Percentiles rank a stretch among this genome's conserved stretches.
Evolutionary conservation across 1,140 invertebrate species (phyloP).

Genomic region (Anoplolepis gracilipes): DNA sequence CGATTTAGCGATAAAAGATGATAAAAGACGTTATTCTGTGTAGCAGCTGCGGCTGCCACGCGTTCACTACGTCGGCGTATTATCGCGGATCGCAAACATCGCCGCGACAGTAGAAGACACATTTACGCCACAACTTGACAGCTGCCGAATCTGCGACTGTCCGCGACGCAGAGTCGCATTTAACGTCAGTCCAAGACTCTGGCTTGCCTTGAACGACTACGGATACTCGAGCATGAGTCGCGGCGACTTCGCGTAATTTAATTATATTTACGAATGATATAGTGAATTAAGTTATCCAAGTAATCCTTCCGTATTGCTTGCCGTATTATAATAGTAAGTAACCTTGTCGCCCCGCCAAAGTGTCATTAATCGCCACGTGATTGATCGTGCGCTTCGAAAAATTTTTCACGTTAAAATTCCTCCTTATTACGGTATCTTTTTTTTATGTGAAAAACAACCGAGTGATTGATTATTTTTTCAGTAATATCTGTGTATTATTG

Average conservation of each 20-base stretch:
- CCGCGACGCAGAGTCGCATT: too few species aligned
- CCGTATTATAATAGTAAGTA: slow-evolving; percentile 17
- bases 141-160: too few species aligned
- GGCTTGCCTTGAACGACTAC: too few species aligned
- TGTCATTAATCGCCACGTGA: background rate
- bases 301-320: background rate
- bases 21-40: background rate
- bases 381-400: background rate
- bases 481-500: background rate
- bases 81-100: background rate
- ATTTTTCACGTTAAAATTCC: background rate
- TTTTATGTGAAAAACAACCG: background rate
- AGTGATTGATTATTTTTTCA: background rate
- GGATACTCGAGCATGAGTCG: background rate
- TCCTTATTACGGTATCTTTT: background rate
- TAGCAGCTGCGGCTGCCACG: background rate
- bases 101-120: background rate
- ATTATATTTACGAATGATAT: background rate
- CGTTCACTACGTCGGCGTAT: background rate
- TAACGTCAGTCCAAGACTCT: too few species aligned
- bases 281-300: background rate
- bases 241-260: background rate
- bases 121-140: too few species aligned
- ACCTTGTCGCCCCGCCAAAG: background rate
- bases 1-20: background rate